phyloP scores from a whole-genome alignment of 1,140 invertebrate genomes.

The Calosoma granatense region DNA sequence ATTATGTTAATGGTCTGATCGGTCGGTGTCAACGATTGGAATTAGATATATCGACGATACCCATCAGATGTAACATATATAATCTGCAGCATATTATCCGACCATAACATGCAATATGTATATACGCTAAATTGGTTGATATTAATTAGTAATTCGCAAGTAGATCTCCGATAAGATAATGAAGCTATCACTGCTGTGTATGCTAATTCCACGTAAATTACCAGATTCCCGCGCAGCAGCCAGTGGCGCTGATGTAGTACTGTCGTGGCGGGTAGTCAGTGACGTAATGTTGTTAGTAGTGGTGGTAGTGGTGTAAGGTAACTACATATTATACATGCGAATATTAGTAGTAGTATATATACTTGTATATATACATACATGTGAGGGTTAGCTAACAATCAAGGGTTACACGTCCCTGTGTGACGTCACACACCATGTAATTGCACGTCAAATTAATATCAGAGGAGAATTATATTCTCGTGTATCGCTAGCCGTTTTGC shows the following conservation, averaged over 20 bases:
- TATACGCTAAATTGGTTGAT: background rate
- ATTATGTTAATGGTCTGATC: background rate
- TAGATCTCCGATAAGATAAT: background rate
- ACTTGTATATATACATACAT: constrained; percentile 5
- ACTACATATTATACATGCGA: background rate
- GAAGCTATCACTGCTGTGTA: background rate
- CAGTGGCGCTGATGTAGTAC: too few species aligned
- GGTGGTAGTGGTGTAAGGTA: too few species aligned
- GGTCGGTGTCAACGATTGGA: background rate
- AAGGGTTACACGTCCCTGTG: background rate
- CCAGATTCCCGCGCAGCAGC: background rate
- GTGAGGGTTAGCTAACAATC: background rate
- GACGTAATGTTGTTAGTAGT: too few species aligned
- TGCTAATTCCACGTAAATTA: background rate
- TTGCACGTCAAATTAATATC: background rate
- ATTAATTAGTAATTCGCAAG: background rate
- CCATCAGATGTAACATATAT: background rate
- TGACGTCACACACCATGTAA: background rate
- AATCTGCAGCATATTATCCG: background rate
- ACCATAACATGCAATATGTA: background rate
- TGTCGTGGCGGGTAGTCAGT: too few species aligned
- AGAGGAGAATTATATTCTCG: background rate
- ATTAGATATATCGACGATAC: background rate
- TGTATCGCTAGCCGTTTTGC: background rate
- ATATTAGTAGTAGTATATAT: background rate